Evolutionary conservation across 2,113 vertebrate genomes (phyloP), one percentile per base, ranked within the genome.

Genomic region (Romanogobio albipinnatus): DNA sequence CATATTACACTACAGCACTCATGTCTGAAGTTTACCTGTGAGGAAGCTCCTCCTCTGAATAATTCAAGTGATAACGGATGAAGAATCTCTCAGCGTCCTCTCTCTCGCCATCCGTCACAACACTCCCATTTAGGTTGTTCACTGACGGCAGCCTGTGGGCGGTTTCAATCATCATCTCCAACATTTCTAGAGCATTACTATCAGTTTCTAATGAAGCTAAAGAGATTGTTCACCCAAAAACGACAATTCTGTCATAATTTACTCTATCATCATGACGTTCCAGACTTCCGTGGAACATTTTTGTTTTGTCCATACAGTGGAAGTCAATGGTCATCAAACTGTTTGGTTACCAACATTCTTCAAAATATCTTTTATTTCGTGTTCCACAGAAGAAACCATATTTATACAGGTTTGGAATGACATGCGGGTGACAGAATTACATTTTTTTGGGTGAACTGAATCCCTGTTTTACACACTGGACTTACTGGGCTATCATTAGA

Each of bases 51-150:
- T 97, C 96, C 87, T 97, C 95, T 0, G 98, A 96, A 86, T 94
- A 94, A 86, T 97, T 95, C 86, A 97, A 91, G 85, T 98, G 92
- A 45, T 98, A 97, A 29, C 98, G 97, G 82, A 99, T 98, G 90
- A 99, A 99, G 92, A 99, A 99, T 9, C 98, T 93, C 92, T 99
- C 98, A 0, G 98, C 97, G 66, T 99, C 98, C 88, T 99, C 97
- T 61, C 98, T 95, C 86, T 99, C 98, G 15, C 95, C 94, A 0
- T 96, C 96, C 0, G 92, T 96, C 84, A 99, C 95, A 47, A 95
- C 95, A 70, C 98, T 99, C 77, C 98, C 97, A 0, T 99, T 99
- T 58, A 99, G 96, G 85, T 95, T 93, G 49, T 93, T 90, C 84
- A 99, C 95, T 0, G 95, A 95, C 1, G 97, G 97, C 90, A 99